These are phyloP conservation scores for Ciconia stormi DNA, from an alignment of 2,113 vertebrate species.

Conservation along the genomic window DNA sequence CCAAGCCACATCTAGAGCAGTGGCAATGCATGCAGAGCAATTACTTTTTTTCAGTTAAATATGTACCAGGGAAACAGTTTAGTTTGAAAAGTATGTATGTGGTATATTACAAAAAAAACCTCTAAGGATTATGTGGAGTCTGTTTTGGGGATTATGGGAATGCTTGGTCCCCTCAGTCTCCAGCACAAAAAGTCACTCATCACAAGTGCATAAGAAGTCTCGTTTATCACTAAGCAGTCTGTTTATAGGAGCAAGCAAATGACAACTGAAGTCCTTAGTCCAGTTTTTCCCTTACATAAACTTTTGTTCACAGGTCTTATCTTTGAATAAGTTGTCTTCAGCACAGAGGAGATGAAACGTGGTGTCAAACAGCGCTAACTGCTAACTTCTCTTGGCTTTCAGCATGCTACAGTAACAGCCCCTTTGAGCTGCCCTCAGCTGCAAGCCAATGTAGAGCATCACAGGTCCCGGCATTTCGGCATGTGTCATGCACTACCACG, in stretches of 20 bases:
- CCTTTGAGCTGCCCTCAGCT: not conserved
- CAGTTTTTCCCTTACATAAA: not conserved
- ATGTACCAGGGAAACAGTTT: not conserved
- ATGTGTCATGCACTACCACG: fast-evolving
- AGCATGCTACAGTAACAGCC: not conserved
- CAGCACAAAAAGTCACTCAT: not conserved
- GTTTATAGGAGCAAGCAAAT: constrained; percentile 15
- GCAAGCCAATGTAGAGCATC: fast-evolving
- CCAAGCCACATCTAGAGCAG: not conserved
- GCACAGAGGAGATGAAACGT: not conserved
- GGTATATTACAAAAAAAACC: not conserved
- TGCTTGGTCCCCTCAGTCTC: not conserved
- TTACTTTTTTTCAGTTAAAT: not conserved
- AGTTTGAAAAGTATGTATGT: not conserved
- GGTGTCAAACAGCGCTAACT: not conserved
- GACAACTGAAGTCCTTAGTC: not conserved
- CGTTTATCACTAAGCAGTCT: not conserved
- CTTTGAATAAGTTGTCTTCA: not conserved
- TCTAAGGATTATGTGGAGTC: not conserved
- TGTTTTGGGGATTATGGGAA: not conserved
- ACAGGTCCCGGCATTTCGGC: not conserved
- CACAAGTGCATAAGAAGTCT: not conserved
- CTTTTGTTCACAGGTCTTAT: not conserved
- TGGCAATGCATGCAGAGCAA: not conserved
- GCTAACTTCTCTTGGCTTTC: not conserved